Conservation (phyloP, 1,140 invertebrate genomes). For the Leucophenga varia region DNA sequence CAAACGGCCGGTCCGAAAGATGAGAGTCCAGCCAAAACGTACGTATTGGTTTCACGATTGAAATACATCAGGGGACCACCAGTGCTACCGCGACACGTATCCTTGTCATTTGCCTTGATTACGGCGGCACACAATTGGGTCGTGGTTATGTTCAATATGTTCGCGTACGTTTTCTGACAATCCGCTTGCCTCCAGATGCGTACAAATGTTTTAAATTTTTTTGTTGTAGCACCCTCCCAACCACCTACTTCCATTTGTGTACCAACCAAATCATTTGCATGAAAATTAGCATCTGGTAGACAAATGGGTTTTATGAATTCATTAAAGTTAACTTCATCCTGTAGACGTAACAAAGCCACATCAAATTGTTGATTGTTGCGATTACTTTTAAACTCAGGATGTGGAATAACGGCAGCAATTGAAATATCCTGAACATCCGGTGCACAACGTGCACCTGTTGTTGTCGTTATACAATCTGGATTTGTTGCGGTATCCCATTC, state of each 20-base stretch:
- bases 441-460: constrained; percentile 54
- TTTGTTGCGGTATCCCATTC: constrained; percentile 49
- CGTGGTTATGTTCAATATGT: constrained; percentile 14
- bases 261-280: constrained; percentile 55
- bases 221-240: constrained; percentile 71
- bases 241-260: constrained; percentile 70
- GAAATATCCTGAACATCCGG: constrained; percentile 62
- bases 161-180: constrained; percentile 29
- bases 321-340: constrained; percentile 58
- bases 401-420: constrained; percentile 64
- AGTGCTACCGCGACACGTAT: constrained; percentile 59
- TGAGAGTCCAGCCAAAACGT: constrained; percentile 63
- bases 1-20: constrained; percentile 75
- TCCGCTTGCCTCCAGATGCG: constrained; percentile 20
- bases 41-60: constrained; percentile 48
- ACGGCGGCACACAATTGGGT: constrained; percentile 28
- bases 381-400: constrained; percentile 64
- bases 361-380: constrained; percentile 59
- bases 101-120: constrained; percentile 57
- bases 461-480: constrained; percentile 37
- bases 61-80: constrained; percentile 61
- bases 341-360: constrained; percentile 73
- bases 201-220: constrained; percentile 59
- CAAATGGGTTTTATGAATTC: constrained; percentile 73
- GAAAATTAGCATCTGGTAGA: constrained; percentile 62